Base-by-base conservation (phyloP, 2,113 vertebrate genomes). In the Caloenas nicobarica region DNA sequence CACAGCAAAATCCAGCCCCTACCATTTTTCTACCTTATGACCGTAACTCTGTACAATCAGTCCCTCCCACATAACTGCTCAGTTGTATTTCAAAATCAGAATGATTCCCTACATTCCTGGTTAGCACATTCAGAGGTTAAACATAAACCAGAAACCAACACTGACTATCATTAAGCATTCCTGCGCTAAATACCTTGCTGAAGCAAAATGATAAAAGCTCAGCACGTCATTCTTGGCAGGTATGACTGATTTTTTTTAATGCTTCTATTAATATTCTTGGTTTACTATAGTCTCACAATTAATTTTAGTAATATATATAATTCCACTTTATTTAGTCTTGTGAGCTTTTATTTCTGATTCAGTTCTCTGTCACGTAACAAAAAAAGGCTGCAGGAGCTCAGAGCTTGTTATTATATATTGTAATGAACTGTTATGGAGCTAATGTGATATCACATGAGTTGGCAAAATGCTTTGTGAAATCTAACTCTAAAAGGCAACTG, bases 101-200 rank as follows among this genome's bases (percentile, higher is more conserved):
- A 70, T 56, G 60, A 93, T 94, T 89, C 91, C 50, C 79, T 88
- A 2, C 85, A 96, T 96, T 97, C 93, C 73, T 95, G 28, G 66
- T 79, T 89, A 95, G 85, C 82, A 78, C 51, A 86, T 96, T 96
- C 94, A 86, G 85, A 77, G 44, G 93, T 97, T 97, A 97, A 97
- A 97, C 93, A 96, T 93, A 95, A 98, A 86, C 96, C 94, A 96
- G 95, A 96, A 97, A 93, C 89, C 66, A 96, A 93, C 87, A 93
- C 46, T 70, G 83, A 95, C 42, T 76, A 84, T 89, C 87, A 58
- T 86, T 91, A 85, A 89, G 15, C 82, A 96, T 97, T 98, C 96
- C 90, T 89, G 93, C 40, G 65, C 76, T 81, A 95, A 94, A 97
- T 94, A 95, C 89, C 93, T 95, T 69, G 17, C 68, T 81, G 81